Percentiles rank a stretch among this genome's conserved stretches.
Evolutionary conservation across 2,888 invertebrate genomes (phyloP).

Genomic region (Drosophila kuntzei): DNA sequence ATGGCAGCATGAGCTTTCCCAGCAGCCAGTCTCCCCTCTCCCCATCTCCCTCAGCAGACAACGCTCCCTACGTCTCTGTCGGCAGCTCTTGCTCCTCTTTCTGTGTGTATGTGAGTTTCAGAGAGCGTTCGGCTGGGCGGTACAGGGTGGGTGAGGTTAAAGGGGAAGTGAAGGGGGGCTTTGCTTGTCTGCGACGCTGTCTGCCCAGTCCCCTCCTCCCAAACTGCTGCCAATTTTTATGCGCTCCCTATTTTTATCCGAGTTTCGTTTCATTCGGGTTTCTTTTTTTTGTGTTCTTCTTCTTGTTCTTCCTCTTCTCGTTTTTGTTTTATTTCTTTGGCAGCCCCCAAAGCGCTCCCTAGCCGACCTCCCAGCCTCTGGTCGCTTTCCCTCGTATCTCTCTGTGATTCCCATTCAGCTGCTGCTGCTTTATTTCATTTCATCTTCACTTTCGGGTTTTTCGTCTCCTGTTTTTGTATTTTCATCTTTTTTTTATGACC

Average conservation of each 20-base stretch:
- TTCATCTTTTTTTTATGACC: conserved; percentile 48
- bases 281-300: conserved; percentile 10
- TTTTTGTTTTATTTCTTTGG: conserved; percentile 23
- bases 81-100: conserved; percentile 1
- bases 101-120: conserved; percentile 15
- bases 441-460: conserved; percentile 80
- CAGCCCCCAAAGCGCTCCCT: conserved; percentile 38
- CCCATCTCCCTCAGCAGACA: not conserved
- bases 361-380: conserved; percentile 22
- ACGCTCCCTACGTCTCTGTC: conserved; percentile 17
- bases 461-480: conserved; percentile 56
- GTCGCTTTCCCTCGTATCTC: conserved; percentile 7
- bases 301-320: conserved; percentile 4
- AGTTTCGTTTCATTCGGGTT: conserved; percentile 55
- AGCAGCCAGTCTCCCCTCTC: not conserved
- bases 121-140: conserved; percentile 29
- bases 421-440: conserved; percentile 79
- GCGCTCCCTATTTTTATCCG: conserved; percentile 78
- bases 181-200: conserved; percentile 77
- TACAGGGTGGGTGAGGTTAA: conserved; percentile 2
- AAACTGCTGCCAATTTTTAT: conserved; percentile 80
- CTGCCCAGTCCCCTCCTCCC: conserved; percentile 56
- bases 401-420: conserved; percentile 59
- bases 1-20: conserved; percentile 50
- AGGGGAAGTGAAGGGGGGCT: conserved; percentile 32